phyloP scores from a whole-genome alignment of 2,797 vertebrate genomes.

The Philypnodon macrostomus region DNA sequence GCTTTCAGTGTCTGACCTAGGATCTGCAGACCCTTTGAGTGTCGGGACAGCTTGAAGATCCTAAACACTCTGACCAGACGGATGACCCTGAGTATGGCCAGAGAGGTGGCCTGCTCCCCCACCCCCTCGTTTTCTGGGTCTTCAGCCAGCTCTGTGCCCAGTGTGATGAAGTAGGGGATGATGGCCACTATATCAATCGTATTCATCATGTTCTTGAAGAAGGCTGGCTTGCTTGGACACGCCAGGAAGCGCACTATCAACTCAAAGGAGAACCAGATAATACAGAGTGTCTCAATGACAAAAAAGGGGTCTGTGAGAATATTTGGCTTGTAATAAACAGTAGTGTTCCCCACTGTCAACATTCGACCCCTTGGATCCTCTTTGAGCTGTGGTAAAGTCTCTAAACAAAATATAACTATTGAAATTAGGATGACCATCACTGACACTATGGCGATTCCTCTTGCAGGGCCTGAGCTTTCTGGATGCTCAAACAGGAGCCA shows the following conservation, averaged over 20 bases:
- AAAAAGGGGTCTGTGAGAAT: constrained; percentile 98
- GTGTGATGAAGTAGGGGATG: constrained; percentile 97
- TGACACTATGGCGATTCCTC: constrained; percentile 95
- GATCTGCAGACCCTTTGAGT: constrained; percentile 99
- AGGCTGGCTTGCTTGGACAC: constrained; percentile 96
- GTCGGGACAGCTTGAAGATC: constrained; percentile 98
- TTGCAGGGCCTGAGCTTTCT: constrained; percentile 92
- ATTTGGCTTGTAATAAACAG: constrained; percentile 86
- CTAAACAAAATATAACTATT: constrained; percentile 98
- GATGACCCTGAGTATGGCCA: constrained; percentile 99
- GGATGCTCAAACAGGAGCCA: constrained; percentile 99
- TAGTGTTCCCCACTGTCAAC: constrained; percentile 83
- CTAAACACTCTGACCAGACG: constrained; percentile 98
- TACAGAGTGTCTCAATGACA: constrained; percentile 94
- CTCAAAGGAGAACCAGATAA: constrained; percentile 99
- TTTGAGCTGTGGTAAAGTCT: constrained; percentile 94
- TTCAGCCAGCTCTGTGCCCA: constrained; percentile 96
- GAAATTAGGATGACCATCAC: constrained; percentile 99
- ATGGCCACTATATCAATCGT: constrained; percentile 98
- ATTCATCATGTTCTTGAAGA: constrained; percentile 99
- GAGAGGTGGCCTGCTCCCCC: constrained; percentile 95
- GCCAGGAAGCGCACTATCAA: constrained; percentile 95
- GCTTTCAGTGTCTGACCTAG: constrained; percentile 98
- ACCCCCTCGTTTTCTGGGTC: constrained; percentile 85
- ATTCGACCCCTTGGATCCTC: constrained; percentile 79